Percentiles rank a stretch among this genome's conserved stretches.
Conservation (phyloP, 1,140 invertebrate species). For the Ceratoteleas bidentatus region DNA sequence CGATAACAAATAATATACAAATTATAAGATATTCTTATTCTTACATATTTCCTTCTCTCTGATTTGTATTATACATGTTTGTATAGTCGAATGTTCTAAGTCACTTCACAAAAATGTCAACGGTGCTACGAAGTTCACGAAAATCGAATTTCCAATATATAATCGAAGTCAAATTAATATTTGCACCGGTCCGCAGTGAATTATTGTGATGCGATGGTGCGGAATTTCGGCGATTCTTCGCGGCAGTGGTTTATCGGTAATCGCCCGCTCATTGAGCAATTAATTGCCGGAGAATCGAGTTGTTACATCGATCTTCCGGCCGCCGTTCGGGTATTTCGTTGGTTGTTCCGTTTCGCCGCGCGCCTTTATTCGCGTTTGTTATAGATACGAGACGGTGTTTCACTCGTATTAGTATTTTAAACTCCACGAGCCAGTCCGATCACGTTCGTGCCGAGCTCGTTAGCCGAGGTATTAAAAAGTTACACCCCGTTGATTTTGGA, state of each 20-base stretch:
- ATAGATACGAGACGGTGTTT: background rate
- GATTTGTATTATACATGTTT: too few species aligned
- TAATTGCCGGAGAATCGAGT: conserved; percentile 11
- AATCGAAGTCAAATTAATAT: background rate
- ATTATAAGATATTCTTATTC: too few species aligned
- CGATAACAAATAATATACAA: too few species aligned
- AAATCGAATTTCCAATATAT: background rate
- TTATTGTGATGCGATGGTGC: background rate
- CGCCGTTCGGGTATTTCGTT: background rate
- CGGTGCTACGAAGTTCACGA: too few species aligned
- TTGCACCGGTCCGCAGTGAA: background rate
- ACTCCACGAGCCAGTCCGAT: conserved; percentile 18
- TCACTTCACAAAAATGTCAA: too few species aligned
- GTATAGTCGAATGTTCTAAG: too few species aligned
- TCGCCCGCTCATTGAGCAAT: background rate
- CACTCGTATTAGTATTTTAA: conserved; percentile 14
- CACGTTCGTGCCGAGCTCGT: conserved; percentile 32
- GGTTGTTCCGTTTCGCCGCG: background rate
- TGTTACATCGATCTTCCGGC: background rate
- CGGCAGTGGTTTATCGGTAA: background rate
- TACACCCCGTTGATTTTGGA: conserved; percentile 35
- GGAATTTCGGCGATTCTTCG: background rate
- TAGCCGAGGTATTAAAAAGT: conserved; percentile 42
- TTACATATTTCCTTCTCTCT: too few species aligned
- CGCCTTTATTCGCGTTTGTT: background rate